Base-by-base conservation (phyloP, 2,888 invertebrate species). In the Uropetala carovei region DNA sequence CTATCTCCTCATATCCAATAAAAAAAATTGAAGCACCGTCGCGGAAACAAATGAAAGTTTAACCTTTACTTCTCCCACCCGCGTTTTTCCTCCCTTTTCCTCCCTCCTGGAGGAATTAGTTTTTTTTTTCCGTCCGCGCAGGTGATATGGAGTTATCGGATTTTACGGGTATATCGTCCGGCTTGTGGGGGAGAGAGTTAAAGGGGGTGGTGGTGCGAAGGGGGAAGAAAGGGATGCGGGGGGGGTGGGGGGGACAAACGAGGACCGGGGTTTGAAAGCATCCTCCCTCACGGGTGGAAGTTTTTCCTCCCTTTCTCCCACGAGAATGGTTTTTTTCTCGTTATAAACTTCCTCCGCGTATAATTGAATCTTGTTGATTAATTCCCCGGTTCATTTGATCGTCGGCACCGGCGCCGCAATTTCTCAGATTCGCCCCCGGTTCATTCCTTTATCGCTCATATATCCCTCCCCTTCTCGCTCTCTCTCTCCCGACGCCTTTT, bases 351-450 rank as follows among this genome's bases (percentile, higher is more conserved):
- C 1, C 75, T 27, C 75, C 75, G 18, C 4, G 27, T 27, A 75
- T 75, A 27, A 75, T 75, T 75, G 75, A 75, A 75, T 75, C 75
- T 0, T 75, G 22, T 75, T 75, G 75, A 75, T 75, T 75, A 75
- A 75, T 75, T 10, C 27, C 75, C n/a, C 10, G 27, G 11, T 27
- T 14, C 75, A 27, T 75, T 75, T 75, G 10, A 75, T 27, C 10
- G 22, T 10, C 75, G 22, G 22, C 22, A 14, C n/a, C 75, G 22
- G 22, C 75, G 27, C 75, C 27, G 22, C 13, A 22, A 22, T 75
- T 22, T 11, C 75, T 27, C 27, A 75, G 27, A 27, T 27, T 75
- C 75, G 1, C 75, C 14, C 22, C 22, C 27, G 22, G 75, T 75
- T 22, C 27, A 27, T 27, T 10, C 22, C 27, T 75, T 75, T 22